Evolutionary conservation across 2,113 vertebrate species (phyloP).

Genomic region (Budorcas taxicolor): DNA sequence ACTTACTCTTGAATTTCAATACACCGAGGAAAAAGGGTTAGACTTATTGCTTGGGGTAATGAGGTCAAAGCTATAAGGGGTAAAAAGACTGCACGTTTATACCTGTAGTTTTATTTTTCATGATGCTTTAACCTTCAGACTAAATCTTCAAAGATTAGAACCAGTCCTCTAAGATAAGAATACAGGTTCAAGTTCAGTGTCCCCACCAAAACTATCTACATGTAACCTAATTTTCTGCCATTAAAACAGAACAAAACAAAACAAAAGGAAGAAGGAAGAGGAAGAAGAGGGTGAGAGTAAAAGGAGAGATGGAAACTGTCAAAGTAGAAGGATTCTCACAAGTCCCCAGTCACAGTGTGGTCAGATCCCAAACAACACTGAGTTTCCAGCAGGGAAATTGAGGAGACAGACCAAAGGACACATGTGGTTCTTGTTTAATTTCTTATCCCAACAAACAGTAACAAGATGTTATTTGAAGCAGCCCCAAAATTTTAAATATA

Average conservation of each 20-base stretch:
- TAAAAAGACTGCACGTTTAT: not conserved
- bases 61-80: not conserved
- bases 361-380: not conserved
- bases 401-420: not conserved
- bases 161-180: not conserved
- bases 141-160: conserved; percentile 32
- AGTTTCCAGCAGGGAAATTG: not conserved
- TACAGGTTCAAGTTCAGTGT: not conserved
- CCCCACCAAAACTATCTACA: not conserved
- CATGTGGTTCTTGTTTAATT: not conserved
- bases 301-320: not conserved
- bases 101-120: conserved; percentile 24
- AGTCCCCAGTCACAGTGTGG: not conserved
- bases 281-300: not conserved
- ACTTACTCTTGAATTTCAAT: conserved; percentile 25
- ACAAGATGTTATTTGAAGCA: not conserved
- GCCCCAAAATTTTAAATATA: not conserved
- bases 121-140: conserved; percentile 29
- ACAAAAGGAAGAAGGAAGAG: not conserved
- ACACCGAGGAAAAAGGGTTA: not conserved
- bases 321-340: not conserved
- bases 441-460: not conserved
- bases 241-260: not conserved
- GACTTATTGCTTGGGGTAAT: not conserved
- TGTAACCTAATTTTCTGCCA: not conserved